Base-by-base conservation (phyloP, 2,797 vertebrate species). In the Triplophysa yarkandensis region DNA sequence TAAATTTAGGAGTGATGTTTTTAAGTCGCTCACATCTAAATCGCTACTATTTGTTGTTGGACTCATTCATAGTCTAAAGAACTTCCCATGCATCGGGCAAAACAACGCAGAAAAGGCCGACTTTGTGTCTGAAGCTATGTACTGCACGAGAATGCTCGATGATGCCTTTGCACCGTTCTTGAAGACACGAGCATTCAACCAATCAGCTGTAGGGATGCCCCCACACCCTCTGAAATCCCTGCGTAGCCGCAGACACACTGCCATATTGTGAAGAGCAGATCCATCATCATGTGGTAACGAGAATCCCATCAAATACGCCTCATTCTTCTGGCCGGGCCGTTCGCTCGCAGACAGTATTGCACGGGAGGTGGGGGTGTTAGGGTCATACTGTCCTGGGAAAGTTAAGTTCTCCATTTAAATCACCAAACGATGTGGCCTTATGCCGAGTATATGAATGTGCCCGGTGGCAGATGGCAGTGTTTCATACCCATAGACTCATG, bases 361-460 rank as follows among this genome's bases (percentile, higher is more conserved):
- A 77, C 79, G 58, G 70, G 72, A 70, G 71, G 71, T 70, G 71
- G 68, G 54, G 58, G 72, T 52, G 65, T 71, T 25, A 68, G 81
- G 82, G 85, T 86, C 86, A 86, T 67, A 77, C 84, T 82, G 79
- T 83, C 85, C 86, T 87, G 85, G 85, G 85, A 87, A 86, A 83
- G 80, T 83, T 84, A 84, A 83, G 70, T 83, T 86, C 68, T 80
- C 82, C 86, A 81, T 84, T 86, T 84, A 86, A 83, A 86, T 82
- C 78, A 77, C 83, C 83, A 84, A 86, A 85, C 78, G 82, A 79
- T 69, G 80, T 76, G 68, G 82, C 84, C 85, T 85, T 85, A 82
- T 85, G 82, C 74, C 50, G 71, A 84, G 83, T 83, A 81, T 83
- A 81, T 84, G 81, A 84, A 86, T 83, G 79, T 85, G 82, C 78